Base-by-base conservation (phyloP, 2,113 vertebrate species). In the Arizona elegans region DNA sequence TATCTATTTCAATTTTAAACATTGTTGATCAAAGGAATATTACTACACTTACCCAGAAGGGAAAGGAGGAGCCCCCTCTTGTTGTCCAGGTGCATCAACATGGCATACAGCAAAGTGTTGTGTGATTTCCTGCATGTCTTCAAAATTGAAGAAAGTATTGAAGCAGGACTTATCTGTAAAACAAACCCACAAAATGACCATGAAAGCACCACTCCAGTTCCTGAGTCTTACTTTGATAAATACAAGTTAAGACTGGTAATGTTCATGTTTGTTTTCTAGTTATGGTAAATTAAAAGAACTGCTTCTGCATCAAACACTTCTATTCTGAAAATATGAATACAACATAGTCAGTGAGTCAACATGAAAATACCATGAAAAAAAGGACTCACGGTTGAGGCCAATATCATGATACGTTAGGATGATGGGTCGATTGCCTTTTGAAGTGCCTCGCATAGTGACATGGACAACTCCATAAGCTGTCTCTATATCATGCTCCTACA, bases 361-460 rank as follows among this genome's bases (percentile, higher is more conserved):
- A 58, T 2, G 50, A n/a, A 50, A 56, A 19, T 53, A 86, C 59
- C 43, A 70, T 94, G 90, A 7, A 24, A 89, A 95, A 58, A 15
- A 90, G 93, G 85, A 98, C 99, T 98, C 97, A 99, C 99, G 99
- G 97, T 99, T 99, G 65, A 99, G 98, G 94, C 99, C 99, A 81
- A 99, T 98, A 97, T 99, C 99, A 90, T 99, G 99, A 97, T 99
- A 99, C 11, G 99, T 99, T 94, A 99, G 98, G 97, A 99, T 99
- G 93, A 99, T 98, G 6, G 99, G 99, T 96, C 98, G 98, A 97
- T 98, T 99, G 95, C 98, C 98, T 95, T 98, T 99, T 8, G 98
- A 98, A 21, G 97, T 97, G 47, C 99, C 99, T 93, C 99, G 97
- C 98, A 99, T 98, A 95, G 99, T 99, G 92, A 99, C 98, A 5